Percentiles rank a stretch among this genome's conserved stretches.
phyloP scores from a whole-genome alignment of 2,797 vertebrate genomes.

The Sebastes alutus region DNA sequence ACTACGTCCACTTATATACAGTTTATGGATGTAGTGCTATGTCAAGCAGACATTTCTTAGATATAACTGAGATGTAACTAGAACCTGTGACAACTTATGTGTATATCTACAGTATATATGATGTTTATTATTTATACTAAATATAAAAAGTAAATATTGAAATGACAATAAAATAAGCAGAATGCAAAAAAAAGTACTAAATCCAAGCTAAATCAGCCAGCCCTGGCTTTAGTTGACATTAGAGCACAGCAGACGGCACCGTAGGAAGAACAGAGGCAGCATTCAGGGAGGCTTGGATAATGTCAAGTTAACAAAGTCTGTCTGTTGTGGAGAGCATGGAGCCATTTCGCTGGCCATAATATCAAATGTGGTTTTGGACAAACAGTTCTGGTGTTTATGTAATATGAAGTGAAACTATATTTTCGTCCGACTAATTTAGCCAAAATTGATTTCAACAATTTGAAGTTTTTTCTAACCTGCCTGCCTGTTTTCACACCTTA shows the following conservation, averaged over 20 bases:
- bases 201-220: background rate
- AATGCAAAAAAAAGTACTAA: background rate
- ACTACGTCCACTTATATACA: background rate
- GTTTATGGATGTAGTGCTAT: background rate
- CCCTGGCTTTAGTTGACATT: slow-evolving; percentile 4
- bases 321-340: slow-evolving; percentile 49
- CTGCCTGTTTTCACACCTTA: background rate
- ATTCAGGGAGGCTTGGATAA: slow-evolving; percentile 47
- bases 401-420: background rate
- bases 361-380: slow-evolving; percentile 42
- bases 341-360: slow-evolving; percentile 22
- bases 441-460: background rate
- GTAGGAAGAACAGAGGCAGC: slow-evolving; percentile 47
- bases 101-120: background rate
- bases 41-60: background rate
- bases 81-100: background rate
- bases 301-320: slow-evolving; percentile 65
- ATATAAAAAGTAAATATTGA: background rate
- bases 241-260: background rate
- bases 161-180: background rate
- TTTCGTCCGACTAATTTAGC: background rate
- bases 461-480: background rate
- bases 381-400: slow-evolving; percentile 13
- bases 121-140: background rate
- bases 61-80: background rate